phyloP scores from a whole-genome alignment of 2,888 invertebrate genomes.

The Drosophila neonasuta region DNA sequence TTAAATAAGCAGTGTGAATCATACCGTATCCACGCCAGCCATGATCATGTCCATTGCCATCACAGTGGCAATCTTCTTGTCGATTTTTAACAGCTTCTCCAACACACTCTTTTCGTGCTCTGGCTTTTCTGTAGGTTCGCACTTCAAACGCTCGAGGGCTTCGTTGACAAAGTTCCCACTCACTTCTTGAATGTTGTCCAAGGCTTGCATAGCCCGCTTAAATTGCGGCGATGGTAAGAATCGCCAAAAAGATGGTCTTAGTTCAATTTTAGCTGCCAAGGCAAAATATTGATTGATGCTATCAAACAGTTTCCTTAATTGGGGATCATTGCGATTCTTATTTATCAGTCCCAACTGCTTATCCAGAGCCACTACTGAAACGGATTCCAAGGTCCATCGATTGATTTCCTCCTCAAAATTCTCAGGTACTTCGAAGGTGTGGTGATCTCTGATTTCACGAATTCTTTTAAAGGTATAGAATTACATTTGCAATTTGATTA shows the following conservation, averaged over 20 bases:
- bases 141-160: slow-evolving; percentile 74
- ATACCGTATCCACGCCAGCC: slow-evolving; percentile 89
- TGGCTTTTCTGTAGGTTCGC: slow-evolving; percentile 32
- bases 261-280: slow-evolving; percentile 38
- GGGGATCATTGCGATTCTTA: slow-evolving; percentile 50
- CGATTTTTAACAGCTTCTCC: slow-evolving; percentile 85
- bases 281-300: slow-evolving; percentile 42
- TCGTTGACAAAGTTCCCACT: slow-evolving; percentile 77
- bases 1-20: neutral
- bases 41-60: slow-evolving; percentile 88
- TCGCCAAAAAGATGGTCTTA: slow-evolving; percentile 54
- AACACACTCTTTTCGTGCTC: slow-evolving; percentile 84
- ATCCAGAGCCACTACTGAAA: slow-evolving; percentile 82
- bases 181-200: slow-evolving; percentile 71
- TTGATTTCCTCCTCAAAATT: slow-evolving; percentile 83
- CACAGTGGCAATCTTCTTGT: slow-evolving; percentile 85
- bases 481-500: rapidly evolving
- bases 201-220: slow-evolving; percentile 51
- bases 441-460: slow-evolving; percentile 63
- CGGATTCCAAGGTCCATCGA: slow-evolving; percentile 85
- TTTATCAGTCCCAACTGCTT: slow-evolving; percentile 74
- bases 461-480: slow-evolving; percentile 35
- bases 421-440: slow-evolving; percentile 79
- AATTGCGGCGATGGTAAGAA: slow-evolving; percentile 48
- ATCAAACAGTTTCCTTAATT: slow-evolving; percentile 59